Evolutionary conservation across 2,888 invertebrate genomes (phyloP), one percentile per base, ranked within the genome.

Genomic region (Eumerus sabulonum): DNA sequence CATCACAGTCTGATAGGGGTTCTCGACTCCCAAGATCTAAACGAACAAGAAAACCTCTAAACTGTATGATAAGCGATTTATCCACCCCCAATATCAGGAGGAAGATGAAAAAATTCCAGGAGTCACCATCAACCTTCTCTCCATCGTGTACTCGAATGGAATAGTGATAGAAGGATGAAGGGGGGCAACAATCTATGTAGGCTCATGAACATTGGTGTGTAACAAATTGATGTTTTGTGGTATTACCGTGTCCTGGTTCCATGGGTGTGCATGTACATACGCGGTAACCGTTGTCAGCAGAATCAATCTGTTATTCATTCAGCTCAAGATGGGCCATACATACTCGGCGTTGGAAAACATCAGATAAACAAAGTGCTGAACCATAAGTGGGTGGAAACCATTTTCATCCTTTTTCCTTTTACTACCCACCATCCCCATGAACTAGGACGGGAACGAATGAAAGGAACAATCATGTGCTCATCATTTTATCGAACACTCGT

Each of bases 301-400:
- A 76, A 76, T 76, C 76, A 76, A 76, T 70, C 54, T 64, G 63
- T 60, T 64, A 70, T 64, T 70, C 64, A 76, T 76, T 70, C 53
- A 57, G 27, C 51, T 51, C 60, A 9, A 44, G 19, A 47, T 36
- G 38, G 35, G 9, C 45, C 42, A 14, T 36, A 14, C 35, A 18
- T 7, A 35, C 12, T 7, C 2, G 13, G 27, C 7, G 27, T 27
- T 27, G 27, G 27, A 27, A n/a, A n/a, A n/a, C n/a, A n/a, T n/a
- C n/a, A n/a, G 27, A 27, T 27, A 27, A 27, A 27, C 27, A 27
- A 27, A 27, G 7, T 27, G 27, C 27, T 7, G 7, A 27, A 2
- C 7, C 27, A 4, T 4, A 7, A 7, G 27, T 27, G 2, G 27
- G 27, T 7, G 7, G 27, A 7, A 7, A 27, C 3, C 7, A 4